These are phyloP conservation scores for Brachirus orientalis DNA, from an alignment of 2,113 vertebrate genomes.

Conservation along the genomic window DNA sequence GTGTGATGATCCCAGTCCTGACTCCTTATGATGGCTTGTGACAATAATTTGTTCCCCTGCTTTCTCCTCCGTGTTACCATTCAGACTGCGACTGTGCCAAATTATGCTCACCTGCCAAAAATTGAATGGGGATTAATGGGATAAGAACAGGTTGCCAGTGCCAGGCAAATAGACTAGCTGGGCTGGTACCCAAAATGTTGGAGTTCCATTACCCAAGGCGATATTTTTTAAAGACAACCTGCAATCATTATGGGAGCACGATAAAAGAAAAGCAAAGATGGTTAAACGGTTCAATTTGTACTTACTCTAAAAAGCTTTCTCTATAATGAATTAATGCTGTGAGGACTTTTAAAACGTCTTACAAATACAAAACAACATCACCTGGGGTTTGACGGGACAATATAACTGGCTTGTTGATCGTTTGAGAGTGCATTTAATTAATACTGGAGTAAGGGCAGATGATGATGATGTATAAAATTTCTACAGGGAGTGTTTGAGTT, in stretches of 20 bases:
- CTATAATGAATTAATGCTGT: constrained; percentile 15
- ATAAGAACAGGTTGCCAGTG: constrained; percentile 39
- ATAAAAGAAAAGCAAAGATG: constrained; percentile 4
- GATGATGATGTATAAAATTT: constrained; percentile 64
- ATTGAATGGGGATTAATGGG: constrained; percentile 64
- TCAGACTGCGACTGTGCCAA: constrained; percentile 48
- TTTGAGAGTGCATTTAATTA: constrained; percentile 67
- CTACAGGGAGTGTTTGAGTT: constrained; percentile 45
- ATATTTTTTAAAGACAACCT: constrained; percentile 50
- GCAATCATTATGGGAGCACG: constrained; percentile 9
- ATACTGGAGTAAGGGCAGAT: constrained; percentile 55
- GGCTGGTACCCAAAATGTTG: constrained; percentile 46
- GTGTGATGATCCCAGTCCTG: constrained; percentile 14
- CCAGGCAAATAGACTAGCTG: constrained; percentile 46
- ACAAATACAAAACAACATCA: constrained; percentile 1
- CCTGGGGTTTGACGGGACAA: constrained; percentile 52
- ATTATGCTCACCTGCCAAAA: constrained; percentile 66
- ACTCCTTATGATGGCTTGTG: constrained; percentile 35
- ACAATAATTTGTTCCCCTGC: constrained; percentile 43
- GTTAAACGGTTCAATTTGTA: constrained; percentile 15
- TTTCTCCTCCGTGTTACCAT: constrained; percentile 54
- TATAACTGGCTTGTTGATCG: constrained; percentile 50
- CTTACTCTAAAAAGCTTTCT: constrained; percentile 6
- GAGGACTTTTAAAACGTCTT: background rate
- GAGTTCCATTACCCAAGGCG: constrained; percentile 44